Conservation (phyloP, 2,888 invertebrate genomes). For the Mimas tiliae region DNA sequence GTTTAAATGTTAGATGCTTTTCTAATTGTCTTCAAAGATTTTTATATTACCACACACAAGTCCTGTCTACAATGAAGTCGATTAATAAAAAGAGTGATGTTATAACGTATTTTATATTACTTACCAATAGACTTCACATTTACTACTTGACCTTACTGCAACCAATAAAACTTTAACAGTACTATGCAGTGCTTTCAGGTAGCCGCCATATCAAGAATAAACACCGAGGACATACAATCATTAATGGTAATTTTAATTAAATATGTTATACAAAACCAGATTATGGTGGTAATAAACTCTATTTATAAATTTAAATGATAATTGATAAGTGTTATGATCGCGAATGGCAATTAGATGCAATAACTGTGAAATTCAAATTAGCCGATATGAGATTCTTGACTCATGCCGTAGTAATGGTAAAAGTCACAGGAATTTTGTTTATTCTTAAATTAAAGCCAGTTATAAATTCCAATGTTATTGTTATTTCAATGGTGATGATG, state of each 20-base stretch:
- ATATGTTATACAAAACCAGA: neutral
- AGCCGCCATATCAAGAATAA: conserved; percentile 10
- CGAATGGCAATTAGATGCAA: neutral
- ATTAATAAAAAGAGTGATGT: neutral
- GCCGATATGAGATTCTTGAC: neutral
- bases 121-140: neutral
- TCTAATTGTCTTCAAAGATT: too few relatives aligned
- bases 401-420: neutral
- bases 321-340: conserved; percentile 3
- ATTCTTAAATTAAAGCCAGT: too few relatives aligned
- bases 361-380: neutral
- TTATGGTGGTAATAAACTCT: conserved; percentile 3
- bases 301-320: conserved; percentile 6
- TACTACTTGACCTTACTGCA: neutral
- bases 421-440: neutral
- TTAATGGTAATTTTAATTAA: conserved; percentile 6
- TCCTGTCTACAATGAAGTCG: neutral
- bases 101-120: too few relatives aligned
- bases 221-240: neutral
- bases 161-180: conserved; percentile 1
- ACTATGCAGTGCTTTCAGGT: neutral
- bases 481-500: too few relatives aligned
- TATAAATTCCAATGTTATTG: too few relatives aligned
- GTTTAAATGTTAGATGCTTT: too few relatives aligned
- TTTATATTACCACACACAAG: neutral